Evolutionary conservation across 2,888 invertebrate species (phyloP), one percentile per base, ranked within the genome.

Genomic region (Platycheirus albimanus): DNA sequence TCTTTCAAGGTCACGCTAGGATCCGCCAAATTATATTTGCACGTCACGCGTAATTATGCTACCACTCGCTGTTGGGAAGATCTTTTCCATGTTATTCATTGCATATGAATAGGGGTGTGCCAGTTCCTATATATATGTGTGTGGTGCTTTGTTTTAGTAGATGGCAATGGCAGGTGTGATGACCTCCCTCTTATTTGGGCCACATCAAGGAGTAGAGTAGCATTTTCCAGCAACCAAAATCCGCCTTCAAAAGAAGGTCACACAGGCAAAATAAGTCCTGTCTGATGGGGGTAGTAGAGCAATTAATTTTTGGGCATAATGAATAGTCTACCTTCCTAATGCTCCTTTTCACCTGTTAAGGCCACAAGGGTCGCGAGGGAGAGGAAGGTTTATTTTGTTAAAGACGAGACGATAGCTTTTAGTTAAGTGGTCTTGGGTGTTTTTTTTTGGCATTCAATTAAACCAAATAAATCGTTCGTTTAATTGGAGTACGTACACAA

Each of bases 341-440:
- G n/a, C n/a, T n/a, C n/a, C 11, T 43, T 56, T 24, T 24, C 24
- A 3, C 3, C 24, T 24, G 24, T 24, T 24, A 6, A 17, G 17
- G 10, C 33, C 41, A 36, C 7, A n/a, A 1, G 3, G 3, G 0
- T 2, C 0, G n/a, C 17, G 3, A 2, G 3, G 17, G 19, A 4
- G 10, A 17, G 45, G 5, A n/a, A n/a, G 10, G 8, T 13, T 49
- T 15, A n/a, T 4, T 47, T n/a, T 49, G 49, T n/a, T 30, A 19
- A 20, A 13, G 11, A 56, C 0, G 51, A 58, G 45, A 45, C 45
- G 69, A 69, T 64, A 64, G 75, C 75, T 70, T 80, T 75, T 52
- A 58, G 70, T 70, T 80, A 76, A 80, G 75, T 70, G 80, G 80
- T 75, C 64, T 67, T 64, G 45, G 63, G 63, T 33, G 36, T 70